Evolutionary conservation across 35 echinoderm and acorn worm genomes (phyloP).

Genomic region (Apostichopus parvimensis): DNA sequence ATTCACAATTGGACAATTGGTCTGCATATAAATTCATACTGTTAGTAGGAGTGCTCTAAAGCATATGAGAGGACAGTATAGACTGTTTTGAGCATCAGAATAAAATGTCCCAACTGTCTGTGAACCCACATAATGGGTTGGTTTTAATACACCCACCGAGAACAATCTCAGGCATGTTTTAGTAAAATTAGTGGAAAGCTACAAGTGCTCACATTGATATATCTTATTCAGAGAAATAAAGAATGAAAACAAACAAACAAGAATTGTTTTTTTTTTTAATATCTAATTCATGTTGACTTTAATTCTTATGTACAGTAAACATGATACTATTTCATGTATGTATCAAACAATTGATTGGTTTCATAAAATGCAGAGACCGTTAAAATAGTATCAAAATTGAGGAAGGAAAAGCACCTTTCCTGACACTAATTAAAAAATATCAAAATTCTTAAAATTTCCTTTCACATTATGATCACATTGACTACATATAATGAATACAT

Average conservation of each 20-base stretch:
- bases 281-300: constrained; percentile 13
- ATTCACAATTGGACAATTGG: too few species aligned
- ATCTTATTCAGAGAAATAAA: neutral
- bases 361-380: neutral
- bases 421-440: neutral
- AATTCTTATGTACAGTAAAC: constrained; percentile 13
- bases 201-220: too few species aligned
- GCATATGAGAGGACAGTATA: too few species aligned
- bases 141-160: too few species aligned
- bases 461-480: neutral
- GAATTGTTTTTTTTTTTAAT: neutral
- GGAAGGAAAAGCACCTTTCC: neutral
- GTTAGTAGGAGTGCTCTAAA: too few species aligned
- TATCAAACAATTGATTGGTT: neutral
- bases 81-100: too few species aligned
- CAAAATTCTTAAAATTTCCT: neutral
- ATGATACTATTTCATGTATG: constrained; percentile 4
- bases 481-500: neutral
- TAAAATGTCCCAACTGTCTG: too few species aligned
- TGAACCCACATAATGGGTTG: too few species aligned
- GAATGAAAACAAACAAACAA: too few species aligned
- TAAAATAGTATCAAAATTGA: neutral
- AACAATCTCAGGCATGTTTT: too few species aligned
- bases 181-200: too few species aligned
- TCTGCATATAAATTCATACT: too few species aligned